Conservation (phyloP, 1,140 invertebrate species). For the Saccostrea echinata region DNA sequence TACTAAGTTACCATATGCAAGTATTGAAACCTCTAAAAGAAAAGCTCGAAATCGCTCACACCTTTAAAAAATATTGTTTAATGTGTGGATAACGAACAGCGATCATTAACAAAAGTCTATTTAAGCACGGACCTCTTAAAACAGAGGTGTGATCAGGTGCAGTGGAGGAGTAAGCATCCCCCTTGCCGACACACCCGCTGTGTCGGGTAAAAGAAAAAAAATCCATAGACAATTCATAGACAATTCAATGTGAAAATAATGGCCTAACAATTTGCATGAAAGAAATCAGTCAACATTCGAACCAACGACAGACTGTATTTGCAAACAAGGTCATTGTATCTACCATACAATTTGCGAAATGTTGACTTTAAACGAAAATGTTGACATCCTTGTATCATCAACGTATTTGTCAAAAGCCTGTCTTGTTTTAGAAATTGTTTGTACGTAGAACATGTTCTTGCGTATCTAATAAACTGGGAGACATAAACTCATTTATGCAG, state of each 20-base stretch:
- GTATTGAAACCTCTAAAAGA: background rate
- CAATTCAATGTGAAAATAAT: too few relatives aligned
- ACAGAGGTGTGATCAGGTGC: too few relatives aligned
- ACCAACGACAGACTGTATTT: background rate
- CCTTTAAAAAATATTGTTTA: too few relatives aligned
- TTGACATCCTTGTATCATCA: background rate
- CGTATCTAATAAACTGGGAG: background rate
- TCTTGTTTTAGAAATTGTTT: background rate
- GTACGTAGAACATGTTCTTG: background rate
- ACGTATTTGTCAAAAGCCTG: background rate
- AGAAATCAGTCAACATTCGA: background rate
- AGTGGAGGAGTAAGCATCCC: too few relatives aligned
- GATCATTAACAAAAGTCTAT: too few relatives aligned
- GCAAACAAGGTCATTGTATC: background rate
- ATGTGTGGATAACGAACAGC: too few relatives aligned
- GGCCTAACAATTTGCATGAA: too few relatives aligned
- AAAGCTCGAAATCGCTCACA: background rate
- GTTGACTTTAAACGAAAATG: background rate
- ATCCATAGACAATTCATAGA: too few relatives aligned
- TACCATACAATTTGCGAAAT: background rate
- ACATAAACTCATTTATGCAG: background rate
- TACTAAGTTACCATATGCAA: too few relatives aligned
- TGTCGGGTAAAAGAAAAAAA: too few relatives aligned
- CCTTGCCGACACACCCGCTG: too few relatives aligned
- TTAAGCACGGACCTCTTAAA: too few relatives aligned